phyloP scores from a whole-genome alignment of 2,797 vertebrate species.

The Centropyge bicolor region DNA sequence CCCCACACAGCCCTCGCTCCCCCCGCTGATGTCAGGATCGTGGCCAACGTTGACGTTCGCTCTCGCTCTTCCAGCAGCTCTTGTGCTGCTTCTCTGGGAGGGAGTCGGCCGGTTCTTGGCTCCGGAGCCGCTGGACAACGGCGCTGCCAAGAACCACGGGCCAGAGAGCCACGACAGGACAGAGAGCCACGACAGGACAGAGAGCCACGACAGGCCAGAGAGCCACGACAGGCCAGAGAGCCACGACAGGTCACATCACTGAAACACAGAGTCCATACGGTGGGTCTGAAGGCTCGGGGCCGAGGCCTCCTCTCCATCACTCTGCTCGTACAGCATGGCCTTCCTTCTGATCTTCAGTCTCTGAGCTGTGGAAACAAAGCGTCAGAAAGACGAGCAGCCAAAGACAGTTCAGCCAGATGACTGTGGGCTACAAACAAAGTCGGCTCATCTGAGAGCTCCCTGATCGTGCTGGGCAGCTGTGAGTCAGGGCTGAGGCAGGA shows the following conservation, averaged over 20 bases:
- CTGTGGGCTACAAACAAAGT: neutral
- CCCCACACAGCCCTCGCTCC: neutral
- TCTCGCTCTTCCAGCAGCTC: slow-evolving; percentile 39
- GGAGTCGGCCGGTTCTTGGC: slow-evolving; percentile 27
- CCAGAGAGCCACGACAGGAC: too few relatives aligned
- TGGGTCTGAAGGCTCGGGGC: too few relatives aligned
- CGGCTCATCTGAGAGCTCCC: neutral
- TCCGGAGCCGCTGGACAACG: neutral
- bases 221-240: too few relatives aligned
- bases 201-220: too few relatives aligned
- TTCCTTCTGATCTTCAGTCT: neutral
- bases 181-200: too few relatives aligned
- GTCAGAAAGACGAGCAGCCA: neutral
- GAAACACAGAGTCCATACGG: too few relatives aligned
- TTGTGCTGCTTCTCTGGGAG: slow-evolving; percentile 21
- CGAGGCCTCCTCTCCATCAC: neutral
- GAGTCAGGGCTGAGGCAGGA: neutral
- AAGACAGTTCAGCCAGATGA: neutral
- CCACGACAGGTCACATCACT: too few relatives aligned
- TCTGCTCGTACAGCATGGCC: neutral
- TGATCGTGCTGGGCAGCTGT: neutral
- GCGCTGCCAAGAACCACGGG: slow-evolving; percentile 17
- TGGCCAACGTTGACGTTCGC: slow-evolving; percentile 44
- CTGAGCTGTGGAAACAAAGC: neutral
- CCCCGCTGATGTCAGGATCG: slow-evolving; percentile 20